Evolutionary conservation across 1,140 invertebrate species (phyloP), one percentile per base, ranked within the genome.

Genomic region (Drosophila fuyamai): DNA sequence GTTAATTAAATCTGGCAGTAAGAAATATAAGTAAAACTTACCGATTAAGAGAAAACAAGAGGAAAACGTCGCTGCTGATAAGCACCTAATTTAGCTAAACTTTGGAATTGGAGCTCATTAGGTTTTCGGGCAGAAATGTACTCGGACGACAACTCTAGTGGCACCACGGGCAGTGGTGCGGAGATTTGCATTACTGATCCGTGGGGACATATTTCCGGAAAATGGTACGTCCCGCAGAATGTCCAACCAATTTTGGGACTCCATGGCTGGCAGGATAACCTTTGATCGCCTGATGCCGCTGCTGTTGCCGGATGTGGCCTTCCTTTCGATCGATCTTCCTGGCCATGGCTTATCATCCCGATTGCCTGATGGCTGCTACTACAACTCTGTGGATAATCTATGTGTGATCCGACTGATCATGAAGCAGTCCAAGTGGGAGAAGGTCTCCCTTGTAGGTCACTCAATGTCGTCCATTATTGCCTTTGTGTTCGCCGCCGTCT

Each of bases 181-280:
- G 96, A 97, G 92, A 93, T 97, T 44, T 92, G 95, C 79, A 96
- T 97, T 79, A 95, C 96, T 9, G 94, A 96, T 10, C 96, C 96
- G 14, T 97, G 95, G 96, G 96, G 96, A 8, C 94, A 95, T 65
- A 94, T 97, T 23, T 94, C 95, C 38, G 95, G 94, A 66, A 96
- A 96, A 93, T 93, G 94, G 92, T 97, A 95, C 95, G 95, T 95
- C 4, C 94, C 93, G n/a, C 93, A 93, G 43, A 92, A 94, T 71
- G 93, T 94, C 7, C 93, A 94, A 60, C 96, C 96, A 0, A 94
- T 97, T 57, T 78, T 97, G 27, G 94, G 94, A 0, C 68, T 97
- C 12, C 96, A 97, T 91, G 96, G 96, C 0, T 96, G 96, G 95
- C 94, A 95, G 92, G 95, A 96, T 78, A 97, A 96, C 95, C 2